Base-by-base conservation (phyloP, 1,140 invertebrate genomes). In the Tetranychus cinnabarinus region DNA sequence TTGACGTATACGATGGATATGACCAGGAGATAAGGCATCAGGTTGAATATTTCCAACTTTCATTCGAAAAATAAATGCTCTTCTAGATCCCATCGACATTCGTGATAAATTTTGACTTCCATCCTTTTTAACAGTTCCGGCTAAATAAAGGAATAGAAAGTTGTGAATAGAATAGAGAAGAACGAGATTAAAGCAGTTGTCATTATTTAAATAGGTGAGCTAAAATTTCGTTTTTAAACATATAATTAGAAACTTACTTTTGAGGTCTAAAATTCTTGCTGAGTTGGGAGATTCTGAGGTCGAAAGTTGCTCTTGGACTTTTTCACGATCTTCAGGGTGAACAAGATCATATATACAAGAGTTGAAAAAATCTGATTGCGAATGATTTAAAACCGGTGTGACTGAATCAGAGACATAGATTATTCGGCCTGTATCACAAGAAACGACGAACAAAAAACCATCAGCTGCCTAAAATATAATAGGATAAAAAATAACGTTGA, bases 401-500 rank as follows among this genome's bases (percentile, higher is more conserved):
- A 99, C 88, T 47, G 92, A 97, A 75, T 99, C 96, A 13, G 92
- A 96, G 15, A 97, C 93, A 70, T 98, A 99, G 66, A 98, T 91
- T 55, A 99, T 83, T 66, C 89, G 78, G 1, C 92, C 95, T 31
- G 87, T 88, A 71, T 98, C 95, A 77, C 95, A 99, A 65, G 89
- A 88, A 0, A 97, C 88, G 8, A 99, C 95, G 74, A 98, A 99
- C 34, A 99, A 77, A 75, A 99, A 99, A 2, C 96, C 96, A 77
- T 99, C 96, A 10, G 96, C 95, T 31, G 96, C 93, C 72, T 75
- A 62, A 35, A 99, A 65, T n/a, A n/a, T n/a, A 5, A 23, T 45
- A 71, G 61, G 23, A 50, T 56, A n/a, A 62, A 58, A 60, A 63
- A 35, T 35, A 59, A 62, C 31, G 39, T 3, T 56, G 6, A n/a